Evolutionary conservation across 2,113 vertebrate genomes (phyloP), one percentile per base, ranked within the genome.

Genomic region (Crotalus horridus): DNA sequence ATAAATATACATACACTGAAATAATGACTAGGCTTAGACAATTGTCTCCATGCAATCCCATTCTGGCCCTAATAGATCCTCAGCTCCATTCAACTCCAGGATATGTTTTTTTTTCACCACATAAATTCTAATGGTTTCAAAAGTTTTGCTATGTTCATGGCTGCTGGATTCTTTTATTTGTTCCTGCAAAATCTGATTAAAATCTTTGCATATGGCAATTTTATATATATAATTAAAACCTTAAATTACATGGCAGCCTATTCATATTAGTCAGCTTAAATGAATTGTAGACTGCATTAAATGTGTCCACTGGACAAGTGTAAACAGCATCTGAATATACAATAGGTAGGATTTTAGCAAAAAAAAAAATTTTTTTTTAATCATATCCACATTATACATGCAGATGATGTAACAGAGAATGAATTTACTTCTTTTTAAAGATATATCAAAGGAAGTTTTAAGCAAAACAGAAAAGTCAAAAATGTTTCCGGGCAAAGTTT

Each of bases 241-340:
- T 29, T 23, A 61, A 33, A 29, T 51, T 53, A 53, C 48, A 54
- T 29, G 86, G 43, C 59, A 29, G 26, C 20, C 39, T 59, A 33
- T n/a, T 91, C 13, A 58, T 20, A 46, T 46, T 23, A 85, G 21
- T 9, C 24, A 53, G 12, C 3, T 43, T 90, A 81, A 54, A n/a
- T 81, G 20, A 46, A 46, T 51, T 51, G 15, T 29, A 59, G 43
- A 29, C 54, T 43, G 46, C 54, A 39, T 15, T 43, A 10, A 64
- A 48, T 92, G 39, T 85, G 90, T 94, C 94, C 29, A 92, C 23
- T 3, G 9, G 96, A 94, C 95, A 96, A 95, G 95, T 93, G 92
- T 94, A 85, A 53, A 53, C 92, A 87, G 12, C 39, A 43, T 26
- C 26, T 54, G n/a, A 17, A 55, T 24, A 56, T 48, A 7, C 3